Evolutionary conservation across 1,140 invertebrate genomes (phyloP).

Genomic region (Drosophila subobscura): DNA sequence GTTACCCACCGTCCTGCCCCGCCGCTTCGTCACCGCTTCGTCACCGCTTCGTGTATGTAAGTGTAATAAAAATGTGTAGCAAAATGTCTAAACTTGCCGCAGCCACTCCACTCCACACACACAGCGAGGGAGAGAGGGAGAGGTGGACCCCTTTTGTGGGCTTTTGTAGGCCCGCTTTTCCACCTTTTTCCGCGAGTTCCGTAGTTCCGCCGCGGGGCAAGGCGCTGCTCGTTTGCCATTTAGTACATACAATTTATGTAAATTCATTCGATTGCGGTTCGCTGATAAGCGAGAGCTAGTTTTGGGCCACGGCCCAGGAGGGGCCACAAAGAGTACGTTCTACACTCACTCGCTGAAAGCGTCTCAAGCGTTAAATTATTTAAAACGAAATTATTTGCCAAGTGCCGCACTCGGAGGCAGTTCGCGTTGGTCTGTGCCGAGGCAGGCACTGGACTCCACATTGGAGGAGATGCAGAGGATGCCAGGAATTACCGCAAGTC

Average conservation of each 20-base stretch:
- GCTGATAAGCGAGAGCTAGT: conserved; percentile 53
- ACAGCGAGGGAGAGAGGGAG: conserved; percentile 12
- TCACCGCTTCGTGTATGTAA: conserved; percentile 14
- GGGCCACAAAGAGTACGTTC: background rate
- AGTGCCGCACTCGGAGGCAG: conserved; percentile 34
- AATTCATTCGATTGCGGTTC: conserved; percentile 65
- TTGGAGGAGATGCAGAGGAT: no score
- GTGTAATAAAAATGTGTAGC: conserved; percentile 59
- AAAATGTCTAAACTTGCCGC: conserved; percentile 62
- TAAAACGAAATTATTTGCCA: conserved; percentile 55
- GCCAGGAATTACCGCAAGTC: no score
- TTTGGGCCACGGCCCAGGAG: conserved; percentile 26
- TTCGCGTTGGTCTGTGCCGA: background rate
- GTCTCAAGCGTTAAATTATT: conserved; percentile 59
- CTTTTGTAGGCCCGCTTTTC: conserved; percentile 8
- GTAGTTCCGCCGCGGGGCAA: no score
- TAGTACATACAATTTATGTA: conserved; percentile 67
- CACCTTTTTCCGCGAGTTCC: conserved; percentile 11
- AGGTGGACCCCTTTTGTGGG: conserved; percentile 1
- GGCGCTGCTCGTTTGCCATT: conserved; percentile 27
- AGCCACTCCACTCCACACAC: background rate
- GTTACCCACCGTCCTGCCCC: background rate
- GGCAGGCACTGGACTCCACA: background rate
- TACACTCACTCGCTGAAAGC: background rate
- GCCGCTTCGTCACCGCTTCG: background rate